Evolutionary conservation across 1,140 invertebrate genomes (phyloP).

Genomic region (Zaprionus africanus): DNA sequence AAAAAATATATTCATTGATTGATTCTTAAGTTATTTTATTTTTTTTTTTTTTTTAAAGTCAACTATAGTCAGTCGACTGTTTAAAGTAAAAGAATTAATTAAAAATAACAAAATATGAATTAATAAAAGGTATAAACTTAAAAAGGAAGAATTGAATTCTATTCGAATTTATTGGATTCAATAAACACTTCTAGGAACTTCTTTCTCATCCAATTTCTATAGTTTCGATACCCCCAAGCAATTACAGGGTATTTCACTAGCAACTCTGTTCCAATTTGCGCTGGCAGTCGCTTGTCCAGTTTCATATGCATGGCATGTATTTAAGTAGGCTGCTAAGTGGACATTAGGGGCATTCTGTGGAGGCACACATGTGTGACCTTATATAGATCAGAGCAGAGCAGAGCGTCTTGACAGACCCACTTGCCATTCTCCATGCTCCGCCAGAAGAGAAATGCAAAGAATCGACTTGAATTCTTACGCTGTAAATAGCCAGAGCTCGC

Average conservation of each 20-base stretch:
- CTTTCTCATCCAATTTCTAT: no score
- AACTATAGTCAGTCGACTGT: no score
- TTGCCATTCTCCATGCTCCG: constrained; percentile 54
- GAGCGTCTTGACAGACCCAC: constrained; percentile 57
- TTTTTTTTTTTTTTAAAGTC: no score
- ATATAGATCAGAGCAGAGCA: constrained; percentile 75
- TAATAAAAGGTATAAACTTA: no score
- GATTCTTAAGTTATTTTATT: no score
- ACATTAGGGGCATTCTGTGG: constrained; percentile 75
- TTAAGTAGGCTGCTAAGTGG: constrained; percentile 77
- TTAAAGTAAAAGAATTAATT: no score
- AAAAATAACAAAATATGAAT: no score
- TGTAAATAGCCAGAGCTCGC: constrained; percentile 43
- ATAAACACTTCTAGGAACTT: no score
- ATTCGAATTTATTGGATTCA: no score
- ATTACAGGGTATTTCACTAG: neutral
- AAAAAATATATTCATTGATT: no score
- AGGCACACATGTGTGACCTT: constrained; percentile 73
- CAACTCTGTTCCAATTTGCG: neutral
- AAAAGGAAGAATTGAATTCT: no score
- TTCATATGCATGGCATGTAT: constrained; percentile 75
- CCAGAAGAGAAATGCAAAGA: constrained; percentile 59
- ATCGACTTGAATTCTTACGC: constrained; percentile 48
- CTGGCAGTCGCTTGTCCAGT: constrained; percentile 34
- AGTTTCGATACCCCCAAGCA: neutral